Base-by-base conservation (phyloP, 2,113 vertebrate genomes). In the Morone saxatilis region DNA sequence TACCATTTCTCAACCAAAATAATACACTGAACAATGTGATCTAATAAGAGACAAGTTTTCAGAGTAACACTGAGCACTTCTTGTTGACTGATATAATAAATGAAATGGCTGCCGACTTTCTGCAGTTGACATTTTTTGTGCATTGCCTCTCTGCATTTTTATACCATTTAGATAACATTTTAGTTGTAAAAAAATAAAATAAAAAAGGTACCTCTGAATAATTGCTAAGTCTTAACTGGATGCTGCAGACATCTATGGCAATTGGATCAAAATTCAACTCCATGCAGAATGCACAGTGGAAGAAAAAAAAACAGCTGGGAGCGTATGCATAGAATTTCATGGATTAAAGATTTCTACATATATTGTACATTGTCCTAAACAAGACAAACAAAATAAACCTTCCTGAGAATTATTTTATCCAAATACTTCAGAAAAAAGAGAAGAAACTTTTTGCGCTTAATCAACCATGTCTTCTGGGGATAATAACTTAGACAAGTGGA, bases 401-500 rank as follows among this genome's bases (percentile, higher is more conserved):
- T 82, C 50, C 47, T 1, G 19, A 31, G 54, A 82, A 61, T 71
- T 31, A 60, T 78, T 83, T 66, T 53, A 54, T 67, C 41, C 17
- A 17, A 77, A 86, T 65, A 71, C 8, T 63, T 7, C 25, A 61
- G 51, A 76, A n/a, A n/a, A n/a, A n/a, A n/a, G n/a, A n/a, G n/a
- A n/a, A n/a, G n/a, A n/a, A n/a, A 80, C 54, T 71, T 84, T 88
- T 84, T 86, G 73, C 71, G 70, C 85, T 89, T 89, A 84, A 92
- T 91, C 73, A 69, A 74, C 80, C 71, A 36, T 85, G 86, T 84
- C 88, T 81, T 87, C 81, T 81, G 86, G 84, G 87, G 68, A 90
- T 88, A 91, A 92, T 90, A 93, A 88, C 81, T 85, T 83, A 83
- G 80, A 90, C 74, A 83, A 89, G 74, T 71, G 62, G 75, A 89